Evolutionary conservation across 2,888 invertebrate genomes (phyloP), one percentile per base, ranked within the genome.

Genomic region (Cataglyphis livida): DNA sequence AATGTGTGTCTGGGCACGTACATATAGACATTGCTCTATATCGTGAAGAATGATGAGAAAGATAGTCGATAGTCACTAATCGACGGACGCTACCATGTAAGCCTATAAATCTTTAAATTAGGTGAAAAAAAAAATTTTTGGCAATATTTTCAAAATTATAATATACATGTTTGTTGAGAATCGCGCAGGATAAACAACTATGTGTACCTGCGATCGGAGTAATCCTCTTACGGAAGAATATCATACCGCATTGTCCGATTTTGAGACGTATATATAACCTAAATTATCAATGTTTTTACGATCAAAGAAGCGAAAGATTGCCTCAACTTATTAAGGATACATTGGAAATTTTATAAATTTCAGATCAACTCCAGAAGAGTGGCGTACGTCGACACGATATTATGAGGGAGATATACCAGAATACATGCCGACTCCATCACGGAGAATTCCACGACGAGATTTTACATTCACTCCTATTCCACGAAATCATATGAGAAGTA

Each of bases 261-360:
- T 25, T 44, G 61, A 84, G 0, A 48, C 25, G 88, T 88, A 84
- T 21, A 84, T 21, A 87, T 88, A 89, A 88, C 84, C 82, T 84
- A 66, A 28, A 18, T 48, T 48, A 32, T 12, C 35, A 0, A 65
- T 21, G 5, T 76, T 54, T 66, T 38, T 2, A n/a, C 25, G 3
- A 28, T 68, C 21, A 21, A 21, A 1, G 12, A 25, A 66, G 18
- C 25, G 41, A 32, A 41, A 54, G 0, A 38, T 41, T 2, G 10
- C 3, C 10, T 10, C 1, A 38, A 48, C 38, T 32, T 15, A 21
- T 54, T 62, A 1, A 51, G 79, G 65, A 64, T 41, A 64, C 35
- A 28, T 18, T 48, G 12, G 44, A 59, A 62, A 21, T n/a, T 12
- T n/a, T 25, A 12, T 65, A 1, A 65, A 76, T 5, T 54, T 75